phyloP scores from a whole-genome alignment of 2,888 invertebrate species.

The Acronicta aceris region DNA sequence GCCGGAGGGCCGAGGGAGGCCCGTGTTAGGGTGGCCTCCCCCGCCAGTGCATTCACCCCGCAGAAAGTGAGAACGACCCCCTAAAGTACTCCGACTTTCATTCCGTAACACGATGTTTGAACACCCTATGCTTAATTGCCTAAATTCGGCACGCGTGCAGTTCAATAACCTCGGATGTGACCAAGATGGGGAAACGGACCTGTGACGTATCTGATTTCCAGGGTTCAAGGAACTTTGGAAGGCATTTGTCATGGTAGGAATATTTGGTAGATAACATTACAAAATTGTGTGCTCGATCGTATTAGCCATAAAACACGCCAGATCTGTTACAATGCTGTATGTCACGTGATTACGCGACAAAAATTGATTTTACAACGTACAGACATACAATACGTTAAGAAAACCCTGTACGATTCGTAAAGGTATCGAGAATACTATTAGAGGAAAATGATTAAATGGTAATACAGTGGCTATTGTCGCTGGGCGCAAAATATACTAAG shows the following conservation, averaged over 20 bases:
- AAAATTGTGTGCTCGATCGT: neutral
- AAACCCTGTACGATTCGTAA: too few relatives aligned
- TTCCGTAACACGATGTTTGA: constrained; percentile 76
- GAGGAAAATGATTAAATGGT: too few relatives aligned
- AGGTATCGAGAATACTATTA: too few relatives aligned
- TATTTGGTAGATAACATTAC: constrained; percentile 4
- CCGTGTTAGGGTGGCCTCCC: constrained; percentile 77
- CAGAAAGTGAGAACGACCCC: constrained; percentile 85
- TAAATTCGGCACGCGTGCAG: constrained; percentile 77
- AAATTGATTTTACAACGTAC: too few relatives aligned
- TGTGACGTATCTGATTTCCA: constrained; percentile 59
- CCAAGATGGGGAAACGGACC: constrained; percentile 62
- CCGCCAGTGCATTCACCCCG: constrained; percentile 87
- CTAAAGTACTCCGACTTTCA: constrained; percentile 74
- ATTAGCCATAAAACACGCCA: neutral
- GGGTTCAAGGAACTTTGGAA: constrained; percentile 56
- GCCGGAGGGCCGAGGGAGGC: constrained; percentile 75
- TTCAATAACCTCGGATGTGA: constrained; percentile 75
- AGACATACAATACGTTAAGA: too few relatives aligned
- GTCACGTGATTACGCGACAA: too few relatives aligned
- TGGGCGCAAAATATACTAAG: too few relatives aligned
- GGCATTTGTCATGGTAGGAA: neutral
- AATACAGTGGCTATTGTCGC: too few relatives aligned
- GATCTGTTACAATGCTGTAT: neutral
- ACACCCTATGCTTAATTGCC: constrained; percentile 85